A percentile compares a stretch with the other conserved stretches of the same genome.
Conservation (phyloP, 2,797 vertebrate species). For the Myotis findleyi region DNA sequence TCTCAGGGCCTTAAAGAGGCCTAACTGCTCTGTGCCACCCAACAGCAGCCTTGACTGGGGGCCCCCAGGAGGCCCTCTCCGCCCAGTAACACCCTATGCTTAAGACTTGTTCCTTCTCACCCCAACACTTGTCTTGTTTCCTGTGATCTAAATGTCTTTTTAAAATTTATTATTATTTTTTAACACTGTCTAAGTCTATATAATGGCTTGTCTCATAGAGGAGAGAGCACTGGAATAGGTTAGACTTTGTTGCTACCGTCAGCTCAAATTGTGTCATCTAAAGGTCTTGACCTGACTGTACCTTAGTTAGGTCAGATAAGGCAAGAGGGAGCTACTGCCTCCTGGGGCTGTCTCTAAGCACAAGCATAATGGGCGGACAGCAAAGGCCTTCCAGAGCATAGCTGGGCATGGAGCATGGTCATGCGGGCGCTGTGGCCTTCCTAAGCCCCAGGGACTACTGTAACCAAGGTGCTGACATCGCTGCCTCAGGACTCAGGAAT, state of each 20-base stretch:
- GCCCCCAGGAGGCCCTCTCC: neutral
- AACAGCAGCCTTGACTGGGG: neutral
- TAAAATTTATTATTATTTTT: too few relatives aligned
- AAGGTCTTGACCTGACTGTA: neutral
- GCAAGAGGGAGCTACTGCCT: neutral
- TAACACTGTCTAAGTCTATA: too few relatives aligned
- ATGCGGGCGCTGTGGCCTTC: rapidly evolving
- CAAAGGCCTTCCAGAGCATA: neutral
- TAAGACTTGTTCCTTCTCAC: neutral
- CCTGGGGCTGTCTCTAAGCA: neutral
- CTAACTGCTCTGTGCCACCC: neutral
- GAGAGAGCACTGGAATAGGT: too few relatives aligned
- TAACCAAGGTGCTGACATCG: neutral
- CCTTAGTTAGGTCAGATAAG: neutral
- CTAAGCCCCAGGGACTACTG: neutral
- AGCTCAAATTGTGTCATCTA: neutral
- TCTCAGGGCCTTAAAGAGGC: neutral
- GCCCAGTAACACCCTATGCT: neutral
- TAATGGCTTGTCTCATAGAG: too few relatives aligned
- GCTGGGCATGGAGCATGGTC: neutral
- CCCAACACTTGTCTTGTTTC: neutral
- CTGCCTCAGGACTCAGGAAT: neutral
- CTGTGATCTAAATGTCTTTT: neutral
- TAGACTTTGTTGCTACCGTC: too few relatives aligned
- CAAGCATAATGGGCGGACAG: neutral